Conservation (phyloP, 2,113 vertebrate genomes). For the Pelodiscus sinensis region DNA sequence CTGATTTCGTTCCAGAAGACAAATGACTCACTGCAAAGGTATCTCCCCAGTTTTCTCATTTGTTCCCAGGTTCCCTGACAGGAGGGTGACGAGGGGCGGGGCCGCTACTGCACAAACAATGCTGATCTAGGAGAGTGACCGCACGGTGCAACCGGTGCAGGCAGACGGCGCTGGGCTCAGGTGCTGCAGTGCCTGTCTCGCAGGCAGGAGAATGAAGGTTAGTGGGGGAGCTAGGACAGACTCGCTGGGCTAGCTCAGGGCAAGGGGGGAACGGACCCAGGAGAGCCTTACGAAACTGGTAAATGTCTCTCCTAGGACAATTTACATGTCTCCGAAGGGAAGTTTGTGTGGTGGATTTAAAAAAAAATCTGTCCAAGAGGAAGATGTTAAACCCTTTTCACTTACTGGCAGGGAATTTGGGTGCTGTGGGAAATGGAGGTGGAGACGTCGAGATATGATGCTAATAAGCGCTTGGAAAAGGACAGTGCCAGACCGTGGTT, state of each 20-base stretch:
- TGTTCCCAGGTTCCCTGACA: not conserved
- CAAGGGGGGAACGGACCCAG: accelerated
- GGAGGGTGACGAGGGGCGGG: slow-evolving; percentile 45
- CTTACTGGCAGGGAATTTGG: not conserved
- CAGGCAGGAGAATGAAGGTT: not conserved
- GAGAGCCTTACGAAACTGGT: not conserved
- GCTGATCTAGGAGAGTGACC: not conserved
- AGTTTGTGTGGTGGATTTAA: not conserved
- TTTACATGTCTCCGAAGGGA: accelerated
- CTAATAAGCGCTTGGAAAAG: not conserved
- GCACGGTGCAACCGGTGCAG: not conserved
- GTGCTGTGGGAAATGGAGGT: not conserved
- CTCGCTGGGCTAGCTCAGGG: accelerated
- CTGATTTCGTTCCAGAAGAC: not conserved
- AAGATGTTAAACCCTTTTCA: not conserved
- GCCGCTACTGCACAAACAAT: not conserved
- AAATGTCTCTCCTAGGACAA: not conserved
- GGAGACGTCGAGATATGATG: not conserved
- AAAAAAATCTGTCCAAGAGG: not conserved
- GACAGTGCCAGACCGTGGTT: not conserved
- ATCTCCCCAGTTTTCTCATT: not conserved
- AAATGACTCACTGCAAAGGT: not conserved
- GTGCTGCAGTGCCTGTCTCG: accelerated
- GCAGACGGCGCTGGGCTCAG: not conserved
- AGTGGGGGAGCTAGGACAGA: not conserved